Conservation (phyloP, 2,797 vertebrate genomes). For the Nothura maculosa region DNA sequence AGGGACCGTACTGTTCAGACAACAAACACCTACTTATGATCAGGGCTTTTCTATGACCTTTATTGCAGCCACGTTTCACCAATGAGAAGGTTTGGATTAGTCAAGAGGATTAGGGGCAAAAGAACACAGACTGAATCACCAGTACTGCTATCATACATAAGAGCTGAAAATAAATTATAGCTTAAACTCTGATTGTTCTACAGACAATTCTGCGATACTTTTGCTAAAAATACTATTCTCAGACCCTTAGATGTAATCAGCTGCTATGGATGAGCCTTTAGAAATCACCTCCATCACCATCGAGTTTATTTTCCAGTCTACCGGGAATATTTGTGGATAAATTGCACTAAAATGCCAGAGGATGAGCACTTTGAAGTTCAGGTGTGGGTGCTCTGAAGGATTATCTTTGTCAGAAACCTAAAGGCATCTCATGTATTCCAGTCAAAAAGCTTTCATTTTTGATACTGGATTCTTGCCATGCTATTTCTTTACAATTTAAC, state of each 20-base stretch:
- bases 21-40: conserved; percentile 3
- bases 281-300: not conserved
- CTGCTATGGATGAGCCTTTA: accelerated
- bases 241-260: not conserved
- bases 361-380: not conserved
- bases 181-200: not conserved
- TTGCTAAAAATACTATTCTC: not conserved
- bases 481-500: not conserved
- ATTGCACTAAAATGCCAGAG: not conserved
- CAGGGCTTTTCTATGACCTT: conserved; percentile 51
- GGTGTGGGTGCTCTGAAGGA: not conserved
- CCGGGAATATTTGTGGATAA: not conserved
- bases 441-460: not conserved
- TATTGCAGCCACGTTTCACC: not conserved
- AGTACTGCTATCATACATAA: not conserved
- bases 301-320: not conserved
- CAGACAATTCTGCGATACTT: not conserved
- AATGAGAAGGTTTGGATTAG: conserved; percentile 18
- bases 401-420: not conserved
- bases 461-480: not conserved
- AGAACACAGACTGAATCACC: not conserved
- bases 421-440: not conserved
- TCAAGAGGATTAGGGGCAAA: conserved; percentile 19
- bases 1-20: not conserved
- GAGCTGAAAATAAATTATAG: not conserved